Evolutionary conservation across 2,888 invertebrate species (phyloP).

Genomic region (Diaprepes abbreviatus): DNA sequence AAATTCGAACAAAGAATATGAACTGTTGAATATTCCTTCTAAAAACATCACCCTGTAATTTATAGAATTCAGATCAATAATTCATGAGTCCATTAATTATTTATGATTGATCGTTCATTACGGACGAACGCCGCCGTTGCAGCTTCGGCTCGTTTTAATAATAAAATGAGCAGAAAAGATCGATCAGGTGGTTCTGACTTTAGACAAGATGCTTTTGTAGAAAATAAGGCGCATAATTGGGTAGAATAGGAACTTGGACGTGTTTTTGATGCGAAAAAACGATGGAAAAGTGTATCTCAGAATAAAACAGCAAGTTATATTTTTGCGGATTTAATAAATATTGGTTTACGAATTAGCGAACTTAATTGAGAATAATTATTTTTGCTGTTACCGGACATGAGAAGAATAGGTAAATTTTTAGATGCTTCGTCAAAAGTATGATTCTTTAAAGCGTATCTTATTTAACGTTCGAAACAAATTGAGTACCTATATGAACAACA

Average conservation of each 20-base stretch:
- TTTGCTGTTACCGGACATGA: too few species aligned
- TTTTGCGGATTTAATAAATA: too few species aligned
- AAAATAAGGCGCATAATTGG: slow-evolving; percentile 14
- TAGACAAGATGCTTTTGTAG: slow-evolving; percentile 16
- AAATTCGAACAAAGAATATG: too few species aligned
- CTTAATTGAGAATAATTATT: too few species aligned
- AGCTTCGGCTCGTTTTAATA: slow-evolving; percentile 43
- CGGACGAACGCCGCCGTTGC: slow-evolving; percentile 50
- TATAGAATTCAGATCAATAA: slow-evolving; percentile 61
- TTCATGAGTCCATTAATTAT: slow-evolving; percentile 67
- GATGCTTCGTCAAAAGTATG: too few species aligned
- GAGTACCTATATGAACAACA: too few species aligned
- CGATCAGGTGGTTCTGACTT: slow-evolving; percentile 34
- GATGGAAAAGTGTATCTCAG: not conserved
- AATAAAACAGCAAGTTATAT: too few species aligned
- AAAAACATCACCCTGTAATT: slow-evolving; percentile 38
- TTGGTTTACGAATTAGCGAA: too few species aligned
- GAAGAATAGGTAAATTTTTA: too few species aligned
- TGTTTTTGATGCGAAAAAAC: not conserved
- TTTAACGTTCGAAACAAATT: too few species aligned
- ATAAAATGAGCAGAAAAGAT: slow-evolving; percentile 48
- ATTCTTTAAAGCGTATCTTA: too few species aligned
- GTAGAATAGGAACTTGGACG: not conserved
- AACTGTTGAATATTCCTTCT: too few species aligned
- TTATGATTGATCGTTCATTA: slow-evolving; percentile 65